phyloP scores from a whole-genome alignment of 2,113 vertebrate species.

The Charina bottae region DNA sequence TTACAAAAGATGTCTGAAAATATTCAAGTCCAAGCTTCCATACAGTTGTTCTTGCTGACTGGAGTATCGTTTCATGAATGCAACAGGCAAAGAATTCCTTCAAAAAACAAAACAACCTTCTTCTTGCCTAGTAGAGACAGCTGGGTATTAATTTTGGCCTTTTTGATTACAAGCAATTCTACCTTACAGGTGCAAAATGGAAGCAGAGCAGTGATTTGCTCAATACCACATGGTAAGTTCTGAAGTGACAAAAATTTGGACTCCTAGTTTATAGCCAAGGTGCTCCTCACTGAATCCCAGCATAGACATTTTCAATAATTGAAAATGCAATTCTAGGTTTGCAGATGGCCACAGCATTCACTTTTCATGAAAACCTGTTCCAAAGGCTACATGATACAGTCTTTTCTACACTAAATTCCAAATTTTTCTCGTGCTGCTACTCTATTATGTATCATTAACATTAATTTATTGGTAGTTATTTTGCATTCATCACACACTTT shows the following conservation, averaged over 20 bases:
- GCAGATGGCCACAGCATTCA: rapidly evolving
- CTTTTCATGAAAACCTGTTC: neutral
- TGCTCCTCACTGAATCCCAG: neutral
- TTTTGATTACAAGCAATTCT: neutral
- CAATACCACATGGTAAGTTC: neutral
- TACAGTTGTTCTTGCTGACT: neutral
- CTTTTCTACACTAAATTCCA: neutral
- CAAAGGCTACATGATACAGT: neutral
- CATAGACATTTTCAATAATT: neutral
- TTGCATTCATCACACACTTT: slow-evolving; percentile 9
- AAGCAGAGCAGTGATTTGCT: neutral
- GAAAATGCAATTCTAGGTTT: rapidly evolving
- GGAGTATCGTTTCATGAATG: neutral
- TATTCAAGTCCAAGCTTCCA: neutral
- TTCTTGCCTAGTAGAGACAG: neutral
- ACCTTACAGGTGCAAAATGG: neutral
- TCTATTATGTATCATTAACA: neutral
- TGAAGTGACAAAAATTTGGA: neutral
- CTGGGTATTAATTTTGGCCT: neutral
- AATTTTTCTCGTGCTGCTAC: slow-evolving; percentile 31
- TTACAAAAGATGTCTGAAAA: too few relatives aligned
- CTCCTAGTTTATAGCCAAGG: neutral
- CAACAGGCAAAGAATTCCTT: neutral
- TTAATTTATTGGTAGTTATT: slow-evolving; percentile 17
- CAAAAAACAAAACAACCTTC: too few relatives aligned